Percentiles rank a stretch among this genome's conserved stretches.
These are phyloP conservation scores for Scophthalmus maximus DNA, from an alignment of 2,113 vertebrate genomes.

Conservation along the genomic window DNA sequence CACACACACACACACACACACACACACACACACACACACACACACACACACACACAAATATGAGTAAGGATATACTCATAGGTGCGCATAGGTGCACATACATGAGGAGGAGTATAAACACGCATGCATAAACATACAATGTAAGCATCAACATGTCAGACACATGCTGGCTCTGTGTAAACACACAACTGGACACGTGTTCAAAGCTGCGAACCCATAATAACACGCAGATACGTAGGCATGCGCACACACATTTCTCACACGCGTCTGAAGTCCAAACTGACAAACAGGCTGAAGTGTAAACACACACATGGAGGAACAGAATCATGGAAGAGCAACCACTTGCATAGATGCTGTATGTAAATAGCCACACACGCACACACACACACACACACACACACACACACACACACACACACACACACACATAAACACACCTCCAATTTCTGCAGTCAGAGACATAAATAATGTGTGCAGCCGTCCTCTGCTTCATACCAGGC, in stretches of 20 bases:
- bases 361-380: constrained; percentile 21
- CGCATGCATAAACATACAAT: constrained; percentile 50
- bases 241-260: constrained; percentile 8
- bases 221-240: neutral
- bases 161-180: constrained; percentile 29
- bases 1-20: constrained; percentile 14
- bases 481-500: constrained; percentile 51
- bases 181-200: constrained; percentile 24
- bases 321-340: constrained; percentile 41
- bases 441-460: neutral
- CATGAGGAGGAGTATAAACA: constrained; percentile 51
- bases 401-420: constrained; percentile 12
- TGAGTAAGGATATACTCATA: constrained; percentile 2
- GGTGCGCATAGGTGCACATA: constrained; percentile 43
- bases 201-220: constrained; percentile 22
- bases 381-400: constrained; percentile 1
- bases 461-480: constrained; percentile 47
- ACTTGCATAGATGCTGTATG: constrained; percentile 20
- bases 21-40: constrained; percentile 8
- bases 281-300: constrained; percentile 16
- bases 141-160: constrained; percentile 30
- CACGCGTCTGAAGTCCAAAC: constrained; percentile 33
- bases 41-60: constrained; percentile 4
- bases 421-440: constrained; percentile 26
- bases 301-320: constrained; percentile 21